A percentile compares a stretch with the other conserved stretches of the same genome.
phyloP scores from a whole-genome alignment of 1,140 invertebrate species.

The Tetranychus cinnabarinus region DNA sequence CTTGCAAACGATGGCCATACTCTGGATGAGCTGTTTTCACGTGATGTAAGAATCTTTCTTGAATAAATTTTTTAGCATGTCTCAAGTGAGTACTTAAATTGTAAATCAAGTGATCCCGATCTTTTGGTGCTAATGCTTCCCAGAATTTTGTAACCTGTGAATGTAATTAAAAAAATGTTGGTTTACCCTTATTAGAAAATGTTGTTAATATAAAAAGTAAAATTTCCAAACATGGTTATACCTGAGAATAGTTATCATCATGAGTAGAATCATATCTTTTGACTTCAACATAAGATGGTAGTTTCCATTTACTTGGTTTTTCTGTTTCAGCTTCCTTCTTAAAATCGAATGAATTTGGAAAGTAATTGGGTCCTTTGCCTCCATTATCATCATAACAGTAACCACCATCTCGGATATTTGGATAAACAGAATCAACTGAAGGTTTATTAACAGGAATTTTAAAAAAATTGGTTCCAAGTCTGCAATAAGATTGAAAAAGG shows the following conservation, averaged over 20 bases:
- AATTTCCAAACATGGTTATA: slow-evolving; percentile 12
- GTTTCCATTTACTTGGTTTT: not conserved
- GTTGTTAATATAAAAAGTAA: no score
- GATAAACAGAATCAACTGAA: slow-evolving; percentile 41
- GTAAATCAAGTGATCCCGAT: slow-evolving; percentile 39
- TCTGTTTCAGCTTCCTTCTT: not conserved
- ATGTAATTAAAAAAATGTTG: not conserved
- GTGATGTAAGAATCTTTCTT: slow-evolving; percentile 28
- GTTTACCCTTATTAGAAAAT: not conserved
- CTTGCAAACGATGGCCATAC: not conserved
- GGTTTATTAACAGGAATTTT: slow-evolving; percentile 67
- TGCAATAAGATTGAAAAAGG: not conserved
- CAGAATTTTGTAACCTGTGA: slow-evolving; percentile 54
- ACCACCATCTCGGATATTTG: slow-evolving; percentile 61
- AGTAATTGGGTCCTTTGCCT: slow-evolving; percentile 14
- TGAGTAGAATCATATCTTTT: slow-evolving; percentile 49
- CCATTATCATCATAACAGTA: slow-evolving; percentile 22
- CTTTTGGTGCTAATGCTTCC: slow-evolving; percentile 40
- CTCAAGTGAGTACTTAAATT: slow-evolving; percentile 57
- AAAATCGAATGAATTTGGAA: slow-evolving; percentile 8
- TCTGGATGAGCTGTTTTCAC: slow-evolving; percentile 24
- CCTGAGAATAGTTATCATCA: slow-evolving; percentile 76
- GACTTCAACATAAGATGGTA: slow-evolving; percentile 9
- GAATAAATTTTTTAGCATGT: slow-evolving; percentile 56
- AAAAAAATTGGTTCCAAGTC: slow-evolving; percentile 63